phyloP scores from a whole-genome alignment of 2,113 vertebrate genomes.

The Daubentonia madagascariensis region DNA sequence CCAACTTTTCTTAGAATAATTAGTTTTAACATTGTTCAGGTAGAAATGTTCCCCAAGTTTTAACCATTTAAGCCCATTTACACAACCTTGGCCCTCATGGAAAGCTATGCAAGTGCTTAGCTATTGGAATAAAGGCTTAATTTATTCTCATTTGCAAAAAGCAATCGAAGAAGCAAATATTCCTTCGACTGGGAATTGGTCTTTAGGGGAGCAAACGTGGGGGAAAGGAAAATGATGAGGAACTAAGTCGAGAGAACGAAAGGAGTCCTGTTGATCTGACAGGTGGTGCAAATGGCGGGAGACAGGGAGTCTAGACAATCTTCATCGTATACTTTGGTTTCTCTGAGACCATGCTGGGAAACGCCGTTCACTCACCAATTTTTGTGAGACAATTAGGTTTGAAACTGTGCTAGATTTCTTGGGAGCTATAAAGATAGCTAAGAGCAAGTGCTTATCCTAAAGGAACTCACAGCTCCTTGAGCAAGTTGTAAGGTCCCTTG shows the following conservation, averaged over 20 bases:
- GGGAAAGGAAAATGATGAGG: background rate
- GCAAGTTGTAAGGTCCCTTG: background rate
- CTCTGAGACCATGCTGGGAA: background rate
- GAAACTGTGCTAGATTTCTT: background rate
- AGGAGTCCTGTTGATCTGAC: background rate
- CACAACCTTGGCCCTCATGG: background rate
- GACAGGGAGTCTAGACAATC: background rate
- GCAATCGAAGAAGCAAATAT: background rate
- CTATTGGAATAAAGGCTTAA: background rate
- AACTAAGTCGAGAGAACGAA: background rate
- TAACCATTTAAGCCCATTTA: background rate
- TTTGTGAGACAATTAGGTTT: background rate
- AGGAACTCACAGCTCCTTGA: background rate
- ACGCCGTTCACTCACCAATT: fast-evolving
- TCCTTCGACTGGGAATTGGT: background rate
- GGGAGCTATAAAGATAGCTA: background rate
- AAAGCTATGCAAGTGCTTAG: background rate
- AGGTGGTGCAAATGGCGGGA: background rate
- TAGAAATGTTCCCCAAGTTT: background rate
- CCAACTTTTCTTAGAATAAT: background rate
- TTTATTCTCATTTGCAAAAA: background rate
- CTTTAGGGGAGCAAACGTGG: background rate
- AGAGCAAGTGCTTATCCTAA: background rate
- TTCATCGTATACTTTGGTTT: background rate
- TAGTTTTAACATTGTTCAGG: background rate